phyloP scores from a whole-genome alignment of 2,888 invertebrate genomes.

The Fragum whitleyi region DNA sequence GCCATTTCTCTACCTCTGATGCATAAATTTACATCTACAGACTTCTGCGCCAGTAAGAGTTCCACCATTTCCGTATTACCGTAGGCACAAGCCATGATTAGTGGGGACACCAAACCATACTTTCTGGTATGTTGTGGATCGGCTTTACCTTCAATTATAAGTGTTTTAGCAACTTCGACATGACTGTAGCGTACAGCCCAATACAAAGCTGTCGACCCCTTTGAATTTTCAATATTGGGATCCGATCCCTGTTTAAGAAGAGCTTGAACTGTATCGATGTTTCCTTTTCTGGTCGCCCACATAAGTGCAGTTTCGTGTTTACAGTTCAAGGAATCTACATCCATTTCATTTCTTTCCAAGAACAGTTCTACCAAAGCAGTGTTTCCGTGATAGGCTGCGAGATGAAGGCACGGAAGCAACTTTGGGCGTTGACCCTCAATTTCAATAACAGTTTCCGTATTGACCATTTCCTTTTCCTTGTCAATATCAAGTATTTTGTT shows the following conservation, averaged over 20 bases:
- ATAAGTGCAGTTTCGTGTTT: slow-evolving; percentile 82
- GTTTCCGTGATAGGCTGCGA: slow-evolving; percentile 74
- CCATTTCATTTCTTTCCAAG: slow-evolving; percentile 65
- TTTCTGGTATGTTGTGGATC: slow-evolving; percentile 78
- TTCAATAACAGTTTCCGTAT: slow-evolving; percentile 72
- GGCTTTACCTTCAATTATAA: slow-evolving; percentile 75
- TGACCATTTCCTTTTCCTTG: slow-evolving; percentile 29
- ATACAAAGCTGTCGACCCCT: slow-evolving; percentile 82
- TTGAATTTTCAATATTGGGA: slow-evolving; percentile 78
- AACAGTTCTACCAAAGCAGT: slow-evolving; percentile 70
- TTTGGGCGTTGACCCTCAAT: slow-evolving; percentile 80
- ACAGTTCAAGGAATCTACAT: slow-evolving; percentile 71
- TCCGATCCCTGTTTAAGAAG: slow-evolving; percentile 70
- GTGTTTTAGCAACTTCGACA: slow-evolving; percentile 71
- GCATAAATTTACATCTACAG: slow-evolving; percentile 75
- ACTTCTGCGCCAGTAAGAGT: slow-evolving; percentile 50
- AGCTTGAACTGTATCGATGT: slow-evolving; percentile 60
- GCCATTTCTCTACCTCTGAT: slow-evolving; percentile 80
- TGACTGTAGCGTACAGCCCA: slow-evolving; percentile 83
- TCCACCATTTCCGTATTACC: slow-evolving; percentile 73
- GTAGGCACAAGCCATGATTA: slow-evolving; percentile 80
- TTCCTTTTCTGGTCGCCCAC: slow-evolving; percentile 81
- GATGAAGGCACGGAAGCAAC: slow-evolving; percentile 73
- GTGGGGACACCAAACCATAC: slow-evolving; percentile 80
- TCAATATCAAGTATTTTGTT: slow-evolving; percentile 26